Evolutionary conservation across 2,888 invertebrate species (phyloP).

Genomic region (Isoperla grammatica): DNA sequence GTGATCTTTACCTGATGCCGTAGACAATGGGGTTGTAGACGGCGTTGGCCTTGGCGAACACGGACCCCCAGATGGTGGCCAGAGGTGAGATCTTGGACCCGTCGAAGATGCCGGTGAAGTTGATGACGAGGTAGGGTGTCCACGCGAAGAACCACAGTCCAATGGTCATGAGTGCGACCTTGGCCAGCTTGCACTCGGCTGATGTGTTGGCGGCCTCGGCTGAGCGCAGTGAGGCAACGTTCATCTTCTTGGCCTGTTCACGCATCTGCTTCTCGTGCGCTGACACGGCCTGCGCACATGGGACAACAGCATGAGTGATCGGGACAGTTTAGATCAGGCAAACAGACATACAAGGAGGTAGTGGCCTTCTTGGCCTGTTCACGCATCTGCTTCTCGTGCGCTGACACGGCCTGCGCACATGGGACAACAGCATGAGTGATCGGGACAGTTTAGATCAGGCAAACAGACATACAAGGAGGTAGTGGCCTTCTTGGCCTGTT

Average conservation of each 20-base stretch:
- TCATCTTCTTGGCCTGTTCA: constrained; percentile 92
- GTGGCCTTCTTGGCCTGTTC: constrained; percentile 94
- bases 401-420: constrained; percentile 60
- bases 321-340: no score
- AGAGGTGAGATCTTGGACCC: constrained; percentile 67
- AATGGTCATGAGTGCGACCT: constrained; percentile 87
- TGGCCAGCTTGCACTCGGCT: constrained; percentile 81
- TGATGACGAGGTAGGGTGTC: constrained; percentile 84
- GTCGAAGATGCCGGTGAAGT: constrained; percentile 73
- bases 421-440: not conserved
- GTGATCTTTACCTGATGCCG: constrained; percentile 65
- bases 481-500: constrained; percentile 92
- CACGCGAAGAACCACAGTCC: constrained; percentile 88
- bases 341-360: constrained; percentile 78
- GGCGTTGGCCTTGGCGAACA: constrained; percentile 88
- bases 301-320: no score
- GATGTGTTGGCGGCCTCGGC: constrained; percentile 71
- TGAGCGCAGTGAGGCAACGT: constrained; percentile 79
- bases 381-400: constrained; percentile 80
- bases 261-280: constrained; percentile 82
- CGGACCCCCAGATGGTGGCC: constrained; percentile 81
- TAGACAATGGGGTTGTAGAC: constrained; percentile 89
- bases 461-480: constrained; percentile 58
- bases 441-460: no score
- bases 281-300: constrained; percentile 58